These are phyloP conservation scores for Teleogryllus oceanicus DNA, from an alignment of 2,888 invertebrate species.

Conservation along the genomic window DNA sequence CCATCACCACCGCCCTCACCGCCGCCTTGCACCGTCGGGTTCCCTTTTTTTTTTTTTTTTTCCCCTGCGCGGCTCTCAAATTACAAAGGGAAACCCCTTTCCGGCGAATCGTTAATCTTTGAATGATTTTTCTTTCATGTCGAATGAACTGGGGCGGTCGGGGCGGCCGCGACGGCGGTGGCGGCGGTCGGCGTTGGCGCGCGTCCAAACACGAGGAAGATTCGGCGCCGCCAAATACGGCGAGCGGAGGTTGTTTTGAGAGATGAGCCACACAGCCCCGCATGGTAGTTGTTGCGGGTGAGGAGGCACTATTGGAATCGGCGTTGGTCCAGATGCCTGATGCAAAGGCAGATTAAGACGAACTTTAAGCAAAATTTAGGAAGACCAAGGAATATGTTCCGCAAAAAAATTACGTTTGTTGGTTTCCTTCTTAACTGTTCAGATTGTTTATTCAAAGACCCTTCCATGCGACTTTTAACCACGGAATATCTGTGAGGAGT, in stretches of 20 bases:
- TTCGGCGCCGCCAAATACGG: background rate
- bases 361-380: too few species aligned
- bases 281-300: too few species aligned
- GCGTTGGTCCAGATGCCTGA: too few species aligned
- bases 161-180: background rate
- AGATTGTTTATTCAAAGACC: too few species aligned
- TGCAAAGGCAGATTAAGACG: too few species aligned
- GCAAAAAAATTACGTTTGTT: too few species aligned
- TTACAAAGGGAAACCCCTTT: background rate
- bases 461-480: too few species aligned
- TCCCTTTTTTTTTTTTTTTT: background rate
- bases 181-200: background rate
- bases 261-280: too few species aligned
- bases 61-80: background rate
- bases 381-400: too few species aligned
- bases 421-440: too few species aligned
- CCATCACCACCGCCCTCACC: background rate
- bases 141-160: background rate
- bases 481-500: too few species aligned
- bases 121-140: constrained; percentile 12
- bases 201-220: background rate
- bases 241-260: background rate
- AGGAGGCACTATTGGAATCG: too few species aligned
- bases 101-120: background rate
- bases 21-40: constrained; percentile 1